Percentiles rank a stretch among this genome's conserved stretches.
These are phyloP conservation scores for Colostygia pectinataria DNA, from an alignment of 2,888 invertebrate genomes.

Conservation along the genomic window DNA sequence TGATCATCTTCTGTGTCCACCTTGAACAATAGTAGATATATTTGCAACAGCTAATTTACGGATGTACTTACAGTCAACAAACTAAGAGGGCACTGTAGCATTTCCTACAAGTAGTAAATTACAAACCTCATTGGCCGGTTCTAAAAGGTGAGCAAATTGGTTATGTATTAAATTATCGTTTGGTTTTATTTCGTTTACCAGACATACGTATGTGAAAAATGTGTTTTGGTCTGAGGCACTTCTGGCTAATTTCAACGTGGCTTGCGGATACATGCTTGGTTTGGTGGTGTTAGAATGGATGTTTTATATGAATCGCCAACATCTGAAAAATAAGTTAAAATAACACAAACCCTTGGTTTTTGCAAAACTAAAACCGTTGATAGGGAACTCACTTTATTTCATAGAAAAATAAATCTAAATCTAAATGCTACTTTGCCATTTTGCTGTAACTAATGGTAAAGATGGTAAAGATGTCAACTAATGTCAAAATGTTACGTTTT, in stretches of 20 bases:
- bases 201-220: slow-evolving; percentile 62
- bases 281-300: slow-evolving; percentile 23
- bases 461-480: background rate
- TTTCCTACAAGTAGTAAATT: background rate
- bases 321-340: slow-evolving; percentile 31
- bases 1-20: slow-evolving; percentile 38
- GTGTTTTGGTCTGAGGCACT: slow-evolving; percentile 67
- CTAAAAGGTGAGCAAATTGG: slow-evolving; percentile 33
- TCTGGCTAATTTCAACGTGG: slow-evolving; percentile 46
- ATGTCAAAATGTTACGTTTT: background rate
- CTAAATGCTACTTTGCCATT: slow-evolving; percentile 17
- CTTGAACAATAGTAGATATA: slow-evolving; percentile 11
- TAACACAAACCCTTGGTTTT: background rate
- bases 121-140: slow-evolving; percentile 18
- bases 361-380: background rate
- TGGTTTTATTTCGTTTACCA: slow-evolving; percentile 57
- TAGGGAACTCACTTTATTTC: slow-evolving; percentile 4
- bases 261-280: slow-evolving; percentile 30
- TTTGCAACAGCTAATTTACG: too few relatives aligned
- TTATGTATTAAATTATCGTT: slow-evolving; percentile 28
- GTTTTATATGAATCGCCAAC: slow-evolving; percentile 26
- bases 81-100: too few relatives aligned
- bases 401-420: background rate
- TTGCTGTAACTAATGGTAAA: slow-evolving; percentile 2
- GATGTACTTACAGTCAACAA: background rate